Conservation (phyloP, 1,140 invertebrate species). For the Aphelenchoides besseyi region DNA sequence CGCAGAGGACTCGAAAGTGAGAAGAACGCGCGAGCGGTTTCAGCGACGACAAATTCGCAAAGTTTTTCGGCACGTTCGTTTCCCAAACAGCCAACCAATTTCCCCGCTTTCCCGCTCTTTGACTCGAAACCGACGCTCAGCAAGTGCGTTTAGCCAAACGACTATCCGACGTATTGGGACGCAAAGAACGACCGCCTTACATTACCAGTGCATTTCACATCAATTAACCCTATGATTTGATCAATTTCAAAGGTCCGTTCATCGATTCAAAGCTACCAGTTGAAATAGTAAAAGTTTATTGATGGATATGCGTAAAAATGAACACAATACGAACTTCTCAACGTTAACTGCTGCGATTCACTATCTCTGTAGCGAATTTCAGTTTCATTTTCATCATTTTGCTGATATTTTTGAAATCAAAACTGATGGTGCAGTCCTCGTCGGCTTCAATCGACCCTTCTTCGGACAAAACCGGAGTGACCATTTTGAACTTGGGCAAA, state of each 20-base stretch:
- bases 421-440: constrained; percentile 25
- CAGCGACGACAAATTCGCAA: background rate
- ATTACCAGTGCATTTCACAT: no score
- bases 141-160: background rate
- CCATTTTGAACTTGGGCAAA: constrained; percentile 41
- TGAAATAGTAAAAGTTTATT: no score
- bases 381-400: constrained; percentile 53
- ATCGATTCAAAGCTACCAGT: no score
- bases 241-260: constrained; percentile 17
- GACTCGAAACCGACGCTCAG: background rate
- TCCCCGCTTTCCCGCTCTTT: background rate
- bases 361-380: constrained; percentile 33
- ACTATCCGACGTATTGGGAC: no score
- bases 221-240: background rate
- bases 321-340: no score
- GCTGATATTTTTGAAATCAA: constrained; percentile 47
- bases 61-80: background rate
- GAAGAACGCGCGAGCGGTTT: background rate
- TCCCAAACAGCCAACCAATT: background rate
- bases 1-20: background rate
- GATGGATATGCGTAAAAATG: no score
- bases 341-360: no score
- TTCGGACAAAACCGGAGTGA: constrained; percentile 38
- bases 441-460: constrained; percentile 34
- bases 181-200: no score